These are phyloP conservation scores for Hystrix cristata DNA, from an alignment of 2,113 vertebrate genomes.

Conservation along the genomic window DNA sequence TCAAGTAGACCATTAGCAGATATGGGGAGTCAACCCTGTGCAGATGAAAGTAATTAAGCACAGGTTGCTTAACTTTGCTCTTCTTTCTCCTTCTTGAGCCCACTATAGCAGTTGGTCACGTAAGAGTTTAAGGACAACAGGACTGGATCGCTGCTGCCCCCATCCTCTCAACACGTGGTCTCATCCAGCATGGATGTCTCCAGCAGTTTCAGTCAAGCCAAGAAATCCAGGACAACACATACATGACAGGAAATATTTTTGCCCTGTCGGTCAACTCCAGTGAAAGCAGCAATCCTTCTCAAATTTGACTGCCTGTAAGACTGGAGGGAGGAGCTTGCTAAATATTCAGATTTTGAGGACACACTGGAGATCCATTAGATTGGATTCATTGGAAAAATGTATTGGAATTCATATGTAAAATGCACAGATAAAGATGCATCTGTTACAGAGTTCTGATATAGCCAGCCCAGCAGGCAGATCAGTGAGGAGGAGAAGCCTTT, in stretches of 20 bases:
- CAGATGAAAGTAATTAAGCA: not conserved
- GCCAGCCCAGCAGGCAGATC: not conserved
- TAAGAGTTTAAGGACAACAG: not conserved
- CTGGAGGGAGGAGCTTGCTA: not conserved
- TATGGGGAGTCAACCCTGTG: fast-evolving
- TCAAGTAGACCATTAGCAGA: not conserved
- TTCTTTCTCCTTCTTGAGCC: not conserved
- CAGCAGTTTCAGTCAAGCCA: not conserved
- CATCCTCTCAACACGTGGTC: not conserved
- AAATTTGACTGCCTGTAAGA: not conserved
- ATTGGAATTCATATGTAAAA: not conserved
- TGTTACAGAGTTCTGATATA: not conserved
- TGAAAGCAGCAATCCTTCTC: not conserved
- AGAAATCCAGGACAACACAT: not conserved
- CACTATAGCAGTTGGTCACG: too few species aligned
- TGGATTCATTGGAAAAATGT: not conserved
- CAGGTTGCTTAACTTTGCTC: not conserved
- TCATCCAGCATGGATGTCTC: not conserved
- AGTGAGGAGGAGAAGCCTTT: not conserved
- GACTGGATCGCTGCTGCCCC: not conserved
- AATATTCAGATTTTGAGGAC: not conserved
- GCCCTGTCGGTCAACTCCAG: not conserved
- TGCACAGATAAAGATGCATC: not conserved
- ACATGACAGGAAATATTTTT: not conserved
- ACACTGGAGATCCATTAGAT: not conserved